Base-by-base conservation (phyloP, 2,113 vertebrate genomes). In the Lethenteron reissneri region DNA sequence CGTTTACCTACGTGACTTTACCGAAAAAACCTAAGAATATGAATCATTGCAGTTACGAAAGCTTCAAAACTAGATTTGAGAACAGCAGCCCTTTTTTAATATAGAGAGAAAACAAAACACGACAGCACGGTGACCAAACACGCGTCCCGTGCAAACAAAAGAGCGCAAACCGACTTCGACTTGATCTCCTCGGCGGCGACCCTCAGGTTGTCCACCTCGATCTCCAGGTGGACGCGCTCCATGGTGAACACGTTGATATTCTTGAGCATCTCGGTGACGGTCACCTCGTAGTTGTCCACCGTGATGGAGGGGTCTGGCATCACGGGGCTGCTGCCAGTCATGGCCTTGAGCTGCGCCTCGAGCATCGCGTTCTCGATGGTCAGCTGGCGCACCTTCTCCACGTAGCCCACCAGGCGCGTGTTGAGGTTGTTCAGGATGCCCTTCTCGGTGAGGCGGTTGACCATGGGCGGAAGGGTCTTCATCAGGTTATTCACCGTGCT, bases 201-300 rank as follows among this genome's bases (percentile, higher is more conserved):
- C 8, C 80, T 75, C n/a, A 81, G 72, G 64, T 81, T 78, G 73
- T 81, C 80, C 14, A 81, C 73, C 70, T 81, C 78, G 11, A 81
- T 79, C 75, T 79, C 80, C 75, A 78, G 57, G 72, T 77, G 79
- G 64, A 81, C 73, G 58, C 78, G 79, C 72, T 81, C 80, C 56
- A 80, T 71, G 7, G 80, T 79, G 70, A 80, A 76, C 41, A 57
- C 75, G 73, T 80, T 76, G 75, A 81, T 70, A 10, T 77, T 80
- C 59, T 14, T 71, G 13, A 77, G 74, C 58, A 79, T 75, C 57
- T 81, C 80, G 4, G 72, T 75, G 64, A 81, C 72, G 75, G 80
- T 78, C 58, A 70, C 74, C 72, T 81, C 80, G 11, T 75, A 76
- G 68, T 80, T 80, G n/a, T 68, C 64, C 8, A 74, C 73, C 7